phyloP scores from a whole-genome alignment of 2,113 vertebrate genomes.

The Chaetodon auriga region DNA sequence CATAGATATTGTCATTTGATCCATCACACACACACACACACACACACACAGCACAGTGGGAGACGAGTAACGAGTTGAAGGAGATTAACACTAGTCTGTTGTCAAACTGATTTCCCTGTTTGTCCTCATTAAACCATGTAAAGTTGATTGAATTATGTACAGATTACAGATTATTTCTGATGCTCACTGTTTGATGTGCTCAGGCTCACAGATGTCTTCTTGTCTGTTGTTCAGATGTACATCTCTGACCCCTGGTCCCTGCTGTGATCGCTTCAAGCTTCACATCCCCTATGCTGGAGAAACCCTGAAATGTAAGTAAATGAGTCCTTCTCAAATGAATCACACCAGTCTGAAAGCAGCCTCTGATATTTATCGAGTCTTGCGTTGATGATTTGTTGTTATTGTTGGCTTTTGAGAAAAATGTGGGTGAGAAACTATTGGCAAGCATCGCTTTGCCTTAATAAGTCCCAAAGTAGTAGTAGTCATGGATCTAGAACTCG shows the following conservation, averaged over 20 bases:
- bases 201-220: too few species aligned
- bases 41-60: too few species aligned
- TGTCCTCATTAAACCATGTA: too few species aligned
- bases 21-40: too few species aligned
- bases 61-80: too few species aligned
- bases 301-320: conserved; percentile 95
- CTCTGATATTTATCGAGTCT: background rate
- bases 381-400: background rate
- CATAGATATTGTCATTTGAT: too few species aligned
- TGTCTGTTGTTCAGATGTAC: conserved; percentile 87
- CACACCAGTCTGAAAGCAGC: background rate
- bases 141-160: too few species aligned
- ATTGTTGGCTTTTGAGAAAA: background rate
- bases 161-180: too few species aligned
- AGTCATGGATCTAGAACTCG: background rate
- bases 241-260: conserved; percentile 93
- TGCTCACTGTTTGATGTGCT: too few species aligned
- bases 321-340: background rate
- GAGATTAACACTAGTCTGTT: too few species aligned
- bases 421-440: background rate
- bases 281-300: conserved; percentile 99
- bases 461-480: conserved; percentile 1
- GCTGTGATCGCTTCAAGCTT: conserved; percentile 97
- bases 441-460: conserved; percentile 10
- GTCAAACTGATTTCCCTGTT: too few species aligned